Evolutionary conservation across 2,113 vertebrate genomes (phyloP).

Genomic region (Gorsachius goisagi): DNA sequence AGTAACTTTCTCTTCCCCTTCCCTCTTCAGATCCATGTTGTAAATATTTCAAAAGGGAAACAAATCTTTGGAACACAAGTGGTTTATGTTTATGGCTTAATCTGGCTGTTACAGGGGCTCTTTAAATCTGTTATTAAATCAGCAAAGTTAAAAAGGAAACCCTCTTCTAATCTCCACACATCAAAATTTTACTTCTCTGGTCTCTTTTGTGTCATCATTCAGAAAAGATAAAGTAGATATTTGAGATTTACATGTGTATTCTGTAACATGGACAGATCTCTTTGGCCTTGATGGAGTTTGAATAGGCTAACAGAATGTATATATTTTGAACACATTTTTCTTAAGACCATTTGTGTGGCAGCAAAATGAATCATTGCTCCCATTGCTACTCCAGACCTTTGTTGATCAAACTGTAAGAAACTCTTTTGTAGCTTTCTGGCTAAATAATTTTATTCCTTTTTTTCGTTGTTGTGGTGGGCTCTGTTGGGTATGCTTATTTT

Average conservation of each 20-base stretch:
- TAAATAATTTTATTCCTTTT: neutral
- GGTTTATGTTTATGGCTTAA: neutral
- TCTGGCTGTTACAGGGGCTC: neutral
- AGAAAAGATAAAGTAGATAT: neutral
- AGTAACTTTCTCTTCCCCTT: conserved; percentile 59
- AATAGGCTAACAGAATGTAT: neutral
- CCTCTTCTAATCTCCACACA: neutral
- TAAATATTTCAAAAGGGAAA: neutral
- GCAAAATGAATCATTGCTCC: neutral
- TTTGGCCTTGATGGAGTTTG: neutral
- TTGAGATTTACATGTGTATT: neutral
- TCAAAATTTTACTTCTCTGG: neutral
- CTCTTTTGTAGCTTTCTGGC: neutral
- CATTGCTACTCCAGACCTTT: neutral
- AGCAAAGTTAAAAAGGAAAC: neutral
- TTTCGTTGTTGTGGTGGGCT: accelerated
- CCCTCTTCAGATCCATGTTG: neutral
- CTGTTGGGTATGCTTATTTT: neutral
- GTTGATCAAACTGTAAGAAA: neutral
- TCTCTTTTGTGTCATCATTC: neutral
- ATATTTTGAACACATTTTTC: neutral
- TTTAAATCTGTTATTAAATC: neutral
- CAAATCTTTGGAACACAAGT: neutral
- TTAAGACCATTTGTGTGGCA: neutral
- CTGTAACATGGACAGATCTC: neutral